Base-by-base conservation (phyloP, 2,888 invertebrate species). In the Nemapogon koenigi region DNA sequence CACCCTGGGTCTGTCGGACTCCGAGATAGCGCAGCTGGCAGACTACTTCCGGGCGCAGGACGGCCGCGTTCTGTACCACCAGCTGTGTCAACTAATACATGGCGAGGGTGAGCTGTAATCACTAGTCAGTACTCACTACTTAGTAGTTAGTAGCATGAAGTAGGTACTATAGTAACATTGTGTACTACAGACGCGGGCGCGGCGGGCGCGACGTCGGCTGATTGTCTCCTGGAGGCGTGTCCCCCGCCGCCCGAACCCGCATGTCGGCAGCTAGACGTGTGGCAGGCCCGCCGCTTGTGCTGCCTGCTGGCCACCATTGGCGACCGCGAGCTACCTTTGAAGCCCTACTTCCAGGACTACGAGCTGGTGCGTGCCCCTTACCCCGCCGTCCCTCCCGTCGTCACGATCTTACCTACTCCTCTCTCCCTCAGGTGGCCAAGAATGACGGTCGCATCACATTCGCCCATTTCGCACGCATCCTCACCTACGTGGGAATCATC, bases 21-120 rank as follows among this genome's bases (percentile, higher is more conserved):
- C 83, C 37, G 90, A 91, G 78, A 83, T 90, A 46, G 66, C 82
- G 3, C 88, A 90, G 57, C 63, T 91, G 8, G 83, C 87, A 0
- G 88, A 90, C 64, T 90, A 90, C 73, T 91, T 90, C 70, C 83
- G 88, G 29, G 82, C 87, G n/a, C 86, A 86, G 46, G 90, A 91
- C 71, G 90, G 91, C 41, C 82, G 90, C 46, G 83, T 91, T 38
- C 81, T 86, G 40, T 91, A 91, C 63, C 83, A 83, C 2, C 89
- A 90, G 67, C 83, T 91, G 43, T 89, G 89, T 53, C 82, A 86
- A 59, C 82, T 89, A 45, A 85, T 90, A 42, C 86, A 87, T 44
- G 82, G 85, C 16, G 84, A 84, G 64, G 84, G 87, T 87, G 58
- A 52, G n/a, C n/a, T n/a, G n/a, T n/a, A n/a, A n/a, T n/a, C n/a